These are phyloP conservation scores for Anhinga rufa DNA, from an alignment of 2,113 vertebrate genomes.

Conservation along the genomic window DNA sequence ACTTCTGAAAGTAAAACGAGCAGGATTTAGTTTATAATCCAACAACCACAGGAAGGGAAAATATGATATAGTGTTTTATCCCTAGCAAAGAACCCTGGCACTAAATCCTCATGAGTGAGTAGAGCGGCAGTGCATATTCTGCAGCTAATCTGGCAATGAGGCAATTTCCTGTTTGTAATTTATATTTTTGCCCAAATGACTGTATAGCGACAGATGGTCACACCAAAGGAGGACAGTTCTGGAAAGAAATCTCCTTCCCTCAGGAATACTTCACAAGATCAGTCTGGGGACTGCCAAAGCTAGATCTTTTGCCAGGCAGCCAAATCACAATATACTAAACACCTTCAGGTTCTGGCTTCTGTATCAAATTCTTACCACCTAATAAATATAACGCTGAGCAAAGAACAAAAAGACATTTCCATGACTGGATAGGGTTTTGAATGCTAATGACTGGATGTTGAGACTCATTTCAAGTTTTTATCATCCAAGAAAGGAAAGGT, in stretches of 20 bases:
- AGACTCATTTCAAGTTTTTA: neutral
- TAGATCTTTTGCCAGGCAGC: neutral
- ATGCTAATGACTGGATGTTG: neutral
- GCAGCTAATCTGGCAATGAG: slow-evolving; percentile 1
- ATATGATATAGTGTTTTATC: neutral
- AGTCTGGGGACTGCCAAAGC: neutral
- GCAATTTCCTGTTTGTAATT: neutral
- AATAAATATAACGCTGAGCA: neutral
- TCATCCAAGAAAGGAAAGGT: neutral
- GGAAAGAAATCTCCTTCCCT: neutral
- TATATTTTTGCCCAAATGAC: slow-evolving; percentile 24
- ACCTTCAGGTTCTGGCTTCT: neutral
- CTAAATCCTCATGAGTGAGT: neutral
- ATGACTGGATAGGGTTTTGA: neutral
- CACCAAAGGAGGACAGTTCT: neutral
- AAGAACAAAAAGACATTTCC: neutral
- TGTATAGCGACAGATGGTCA: slow-evolving; percentile 22
- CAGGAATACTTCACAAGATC: neutral
- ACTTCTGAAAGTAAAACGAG: slow-evolving; percentile 15
- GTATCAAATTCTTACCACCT: neutral
- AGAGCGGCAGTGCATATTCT: neutral
- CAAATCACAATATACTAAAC: neutral
- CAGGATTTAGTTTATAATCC: slow-evolving; percentile 34
- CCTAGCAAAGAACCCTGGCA: neutral
- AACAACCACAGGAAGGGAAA: neutral